Evolutionary conservation across 2,113 vertebrate genomes (phyloP).

Genomic region (Xiphophorus hellerii): DNA sequence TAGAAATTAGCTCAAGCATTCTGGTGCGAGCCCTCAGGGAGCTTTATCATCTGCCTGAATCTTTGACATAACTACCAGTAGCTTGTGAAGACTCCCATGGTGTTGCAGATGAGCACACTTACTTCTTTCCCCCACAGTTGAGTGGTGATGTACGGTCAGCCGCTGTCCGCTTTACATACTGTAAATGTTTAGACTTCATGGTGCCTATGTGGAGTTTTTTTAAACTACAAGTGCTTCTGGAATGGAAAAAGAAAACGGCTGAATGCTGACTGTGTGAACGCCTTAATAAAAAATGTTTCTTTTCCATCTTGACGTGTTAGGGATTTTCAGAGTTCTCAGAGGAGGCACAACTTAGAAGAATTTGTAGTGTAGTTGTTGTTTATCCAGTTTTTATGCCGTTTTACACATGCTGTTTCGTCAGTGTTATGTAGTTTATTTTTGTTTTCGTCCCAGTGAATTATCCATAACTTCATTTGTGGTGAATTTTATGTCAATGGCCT

Average conservation of each 20-base stretch:
- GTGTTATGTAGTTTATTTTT: no score
- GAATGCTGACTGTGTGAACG: slow-evolving; percentile 23
- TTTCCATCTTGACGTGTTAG: slow-evolving; percentile 27
- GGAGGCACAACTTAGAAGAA: slow-evolving; percentile 20
- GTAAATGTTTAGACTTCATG: background rate
- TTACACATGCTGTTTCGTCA: no score
- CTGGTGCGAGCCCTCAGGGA: slow-evolving; percentile 29
- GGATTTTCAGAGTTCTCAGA: slow-evolving; percentile 37
- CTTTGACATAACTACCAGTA: slow-evolving; percentile 46
- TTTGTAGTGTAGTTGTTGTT: slow-evolving; percentile 31
- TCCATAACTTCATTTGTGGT: no score
- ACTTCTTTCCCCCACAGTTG: slow-evolving; percentile 1
- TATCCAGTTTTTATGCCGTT: slow-evolving; percentile 6
- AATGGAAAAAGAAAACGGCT: slow-evolving; percentile 2
- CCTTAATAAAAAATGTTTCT: slow-evolving; percentile 40
- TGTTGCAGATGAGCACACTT: slow-evolving; percentile 11
- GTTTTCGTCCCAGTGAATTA: no score
- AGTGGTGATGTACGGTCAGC: background rate
- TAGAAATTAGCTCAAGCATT: slow-evolving; percentile 66
- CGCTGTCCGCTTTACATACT: slow-evolving; percentile 4
- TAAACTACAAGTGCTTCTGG: background rate
- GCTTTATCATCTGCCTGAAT: slow-evolving; percentile 22
- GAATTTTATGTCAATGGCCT: no score
- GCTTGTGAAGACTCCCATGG: slow-evolving; percentile 47
- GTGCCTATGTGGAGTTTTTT: background rate